Evolutionary conservation across 64 coral and sea anemone genomes (phyloP).

Genomic region (Platygyra sinensis): DNA sequence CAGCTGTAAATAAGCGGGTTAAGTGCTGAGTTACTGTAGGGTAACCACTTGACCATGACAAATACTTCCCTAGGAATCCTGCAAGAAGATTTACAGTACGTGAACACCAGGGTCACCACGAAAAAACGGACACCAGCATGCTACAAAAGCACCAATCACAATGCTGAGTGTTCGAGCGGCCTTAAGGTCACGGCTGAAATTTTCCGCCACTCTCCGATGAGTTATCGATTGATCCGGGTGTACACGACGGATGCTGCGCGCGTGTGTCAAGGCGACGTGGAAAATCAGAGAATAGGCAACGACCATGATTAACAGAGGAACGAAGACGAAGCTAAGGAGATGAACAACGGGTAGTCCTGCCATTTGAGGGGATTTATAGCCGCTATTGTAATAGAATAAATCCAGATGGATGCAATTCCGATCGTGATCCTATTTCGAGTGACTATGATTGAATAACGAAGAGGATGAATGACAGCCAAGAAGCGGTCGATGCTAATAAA

Average conservation of each 20-base stretch:
- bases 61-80: not conserved
- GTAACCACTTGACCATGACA: slow-evolving; percentile 76
- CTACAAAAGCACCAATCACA: slow-evolving; percentile 58
- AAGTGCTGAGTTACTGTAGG: slow-evolving; percentile 76
- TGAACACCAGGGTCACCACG: slow-evolving; percentile 34
- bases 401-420: slow-evolving; percentile 59
- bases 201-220: slow-evolving; percentile 8
- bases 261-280: slow-evolving; percentile 65
- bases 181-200: slow-evolving; percentile 57
- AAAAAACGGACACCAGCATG: slow-evolving; percentile 84
- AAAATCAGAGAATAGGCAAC: slow-evolving; percentile 72
- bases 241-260: slow-evolving; percentile 56
- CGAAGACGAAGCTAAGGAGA: slow-evolving; percentile 65
- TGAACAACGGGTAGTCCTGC: slow-evolving; percentile 60
- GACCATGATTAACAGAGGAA: slow-evolving; percentile 59
- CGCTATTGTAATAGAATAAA: slow-evolving; percentile 65
- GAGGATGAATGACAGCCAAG: slow-evolving; percentile 48
- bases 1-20: slow-evolving; percentile 85
- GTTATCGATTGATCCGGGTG: slow-evolving; percentile 17
- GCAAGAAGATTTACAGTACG: slow-evolving; percentile 48
- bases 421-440: slow-evolving; percentile 32
- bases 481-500: slow-evolving; percentile 78
- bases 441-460: slow-evolving; percentile 66
- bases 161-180: slow-evolving; percentile 77
- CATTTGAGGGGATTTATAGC: slow-evolving; percentile 33